phyloP scores from a whole-genome alignment of 2,888 invertebrate species.

The Zootermopsis nevadensis region DNA sequence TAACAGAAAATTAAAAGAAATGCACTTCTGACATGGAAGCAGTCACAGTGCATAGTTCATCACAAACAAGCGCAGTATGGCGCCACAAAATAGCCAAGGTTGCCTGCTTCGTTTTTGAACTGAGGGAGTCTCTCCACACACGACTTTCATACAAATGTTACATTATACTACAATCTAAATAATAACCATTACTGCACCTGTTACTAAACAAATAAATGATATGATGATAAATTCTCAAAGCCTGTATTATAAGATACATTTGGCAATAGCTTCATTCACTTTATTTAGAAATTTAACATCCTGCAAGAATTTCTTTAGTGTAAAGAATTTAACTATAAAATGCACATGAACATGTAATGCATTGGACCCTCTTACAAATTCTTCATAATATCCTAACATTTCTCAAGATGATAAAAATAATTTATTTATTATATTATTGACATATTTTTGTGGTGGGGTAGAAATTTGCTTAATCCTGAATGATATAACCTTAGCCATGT shows the following conservation, averaged over 20 bases:
- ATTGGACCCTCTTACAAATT: neutral
- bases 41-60: neutral
- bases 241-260: neutral
- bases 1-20: neutral
- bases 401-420: neutral
- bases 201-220: neutral
- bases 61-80: neutral
- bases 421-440: neutral
- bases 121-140: neutral
- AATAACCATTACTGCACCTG: neutral
- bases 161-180: neutral
- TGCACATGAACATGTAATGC: neutral
- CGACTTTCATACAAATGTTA: neutral
- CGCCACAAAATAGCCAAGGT: neutral
- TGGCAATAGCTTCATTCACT: neutral
- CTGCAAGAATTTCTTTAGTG: neutral
- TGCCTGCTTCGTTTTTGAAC: neutral
- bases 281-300: neutral
- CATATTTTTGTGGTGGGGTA: neutral
- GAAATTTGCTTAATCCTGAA: neutral
- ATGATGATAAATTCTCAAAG: neutral
- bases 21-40: neutral
- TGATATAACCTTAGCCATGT: conserved; percentile 7
- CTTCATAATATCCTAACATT: neutral
- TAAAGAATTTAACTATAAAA: neutral